Evolutionary conservation across 1,140 invertebrate genomes (phyloP).

Genomic region (Prorops nasuta): DNA sequence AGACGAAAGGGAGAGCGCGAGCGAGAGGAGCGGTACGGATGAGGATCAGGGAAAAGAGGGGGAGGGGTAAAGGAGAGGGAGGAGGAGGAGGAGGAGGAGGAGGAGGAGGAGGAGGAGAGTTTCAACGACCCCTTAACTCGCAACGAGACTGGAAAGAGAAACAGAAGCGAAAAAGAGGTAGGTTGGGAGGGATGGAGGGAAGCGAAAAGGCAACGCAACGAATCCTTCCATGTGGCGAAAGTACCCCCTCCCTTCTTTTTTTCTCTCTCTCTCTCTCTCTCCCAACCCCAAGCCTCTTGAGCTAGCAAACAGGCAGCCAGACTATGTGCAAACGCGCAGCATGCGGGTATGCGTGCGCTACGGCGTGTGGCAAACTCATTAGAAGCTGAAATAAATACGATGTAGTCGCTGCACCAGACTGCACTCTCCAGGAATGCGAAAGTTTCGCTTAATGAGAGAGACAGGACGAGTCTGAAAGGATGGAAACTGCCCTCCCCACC

Average conservation of each 20-base stretch:
- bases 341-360: conserved; percentile 11
- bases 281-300: neutral
- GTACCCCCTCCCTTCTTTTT: too few species aligned
- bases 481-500: too few species aligned
- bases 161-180: neutral
- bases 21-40: conserved; percentile 10
- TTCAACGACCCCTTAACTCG: neutral
- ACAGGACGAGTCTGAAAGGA: neutral
- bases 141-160: neutral
- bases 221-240: conserved; percentile 25
- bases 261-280: conserved; percentile 16
- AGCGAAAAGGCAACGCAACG: conserved; percentile 23
- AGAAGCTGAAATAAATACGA: conserved; percentile 39
- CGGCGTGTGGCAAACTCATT: conserved; percentile 33
- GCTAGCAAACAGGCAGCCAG: neutral
- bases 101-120: neutral
- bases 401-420: conserved; percentile 12
- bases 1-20: conserved; percentile 23
- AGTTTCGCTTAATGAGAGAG: conserved; percentile 31
- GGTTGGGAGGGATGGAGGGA: neutral
- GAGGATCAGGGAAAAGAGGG: conserved; percentile 1
- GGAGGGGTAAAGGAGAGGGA: neutral
- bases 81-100: neutral
- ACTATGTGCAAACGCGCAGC: neutral
- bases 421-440: conserved; percentile 13